Percentiles rank a stretch among this genome's conserved stretches.
phyloP scores from a whole-genome alignment of 2,113 vertebrate genomes.

The Plecturocebus donacophilus region DNA sequence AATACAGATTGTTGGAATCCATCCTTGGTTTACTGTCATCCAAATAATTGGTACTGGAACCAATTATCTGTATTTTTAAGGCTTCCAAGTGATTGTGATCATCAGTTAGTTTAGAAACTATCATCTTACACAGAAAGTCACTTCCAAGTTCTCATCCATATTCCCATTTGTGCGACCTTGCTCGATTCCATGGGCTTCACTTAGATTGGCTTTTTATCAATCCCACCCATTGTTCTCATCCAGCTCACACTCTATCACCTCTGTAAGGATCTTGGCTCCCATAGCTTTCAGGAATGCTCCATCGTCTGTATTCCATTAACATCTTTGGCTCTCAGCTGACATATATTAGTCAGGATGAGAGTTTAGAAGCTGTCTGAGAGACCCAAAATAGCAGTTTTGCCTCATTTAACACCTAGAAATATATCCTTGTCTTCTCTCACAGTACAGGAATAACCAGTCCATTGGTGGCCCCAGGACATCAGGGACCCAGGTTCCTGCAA shows the following conservation, averaged over 20 bases:
- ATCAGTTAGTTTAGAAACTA: not conserved
- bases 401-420: conserved; percentile 11
- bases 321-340: not conserved
- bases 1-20: not conserved
- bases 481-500: not conserved
- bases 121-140: not conserved
- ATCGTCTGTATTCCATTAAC: not conserved
- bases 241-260: not conserved
- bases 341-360: not conserved
- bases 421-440: not conserved
- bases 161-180: not conserved
- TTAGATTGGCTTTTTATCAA: not conserved
- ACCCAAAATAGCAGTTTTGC: not conserved
- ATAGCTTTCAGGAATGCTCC: not conserved
- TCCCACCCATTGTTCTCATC: not conserved
- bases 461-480: not conserved
- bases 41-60: not conserved
- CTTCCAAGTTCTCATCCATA: not conserved
- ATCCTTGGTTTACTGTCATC: not conserved
- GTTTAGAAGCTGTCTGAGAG: not conserved
- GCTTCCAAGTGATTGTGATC: not conserved
- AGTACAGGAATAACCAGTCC: not conserved
- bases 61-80: not conserved
- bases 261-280: not conserved
- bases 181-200: not conserved